A percentile compares a stretch with the other conserved stretches of the same genome.
phyloP scores from a whole-genome alignment of 2,797 vertebrate species.

The Girardinus metallicus region DNA sequence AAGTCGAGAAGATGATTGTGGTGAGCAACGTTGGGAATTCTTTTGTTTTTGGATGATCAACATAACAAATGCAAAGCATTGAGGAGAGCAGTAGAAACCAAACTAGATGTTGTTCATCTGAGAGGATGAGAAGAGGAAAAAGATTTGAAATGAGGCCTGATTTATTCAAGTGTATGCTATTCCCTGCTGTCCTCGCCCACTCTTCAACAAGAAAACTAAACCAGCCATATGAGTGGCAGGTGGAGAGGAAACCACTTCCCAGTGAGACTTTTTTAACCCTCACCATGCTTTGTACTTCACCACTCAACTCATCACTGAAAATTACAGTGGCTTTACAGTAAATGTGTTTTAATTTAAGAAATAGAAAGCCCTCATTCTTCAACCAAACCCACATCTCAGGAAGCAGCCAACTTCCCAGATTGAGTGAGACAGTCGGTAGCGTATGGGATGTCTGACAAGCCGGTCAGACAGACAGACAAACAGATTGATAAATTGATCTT shows the following conservation, averaged over 20 bases:
- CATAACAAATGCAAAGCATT: not conserved
- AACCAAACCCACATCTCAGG: not conserved
- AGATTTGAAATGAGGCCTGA: not conserved
- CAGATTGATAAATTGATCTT: not conserved
- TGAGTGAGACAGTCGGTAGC: not conserved
- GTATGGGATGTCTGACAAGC: not conserved
- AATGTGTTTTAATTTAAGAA: not conserved
- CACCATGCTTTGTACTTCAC: constrained; percentile 2
- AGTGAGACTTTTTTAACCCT: not conserved
- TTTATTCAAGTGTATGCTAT: constrained; percentile 13
- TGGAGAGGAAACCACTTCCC: constrained; percentile 3
- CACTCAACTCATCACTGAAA: not conserved
- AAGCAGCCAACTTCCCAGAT: not conserved
- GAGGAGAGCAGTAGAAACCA: not conserved
- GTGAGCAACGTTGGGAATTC: constrained; percentile 75
- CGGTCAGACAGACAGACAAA: not conserved
- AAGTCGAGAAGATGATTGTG: constrained; percentile 96
- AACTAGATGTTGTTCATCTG: not conserved
- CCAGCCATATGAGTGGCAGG: constrained; percentile 11
- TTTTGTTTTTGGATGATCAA: no score
- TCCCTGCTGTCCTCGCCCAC: constrained; percentile 11
- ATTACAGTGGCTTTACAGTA: not conserved
- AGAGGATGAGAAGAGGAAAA: constrained; percentile 1
- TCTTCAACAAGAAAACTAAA: constrained; percentile 8
- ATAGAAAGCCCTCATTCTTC: not conserved